phyloP scores from a whole-genome alignment of 2,797 vertebrate genomes.

The Danio choprae region DNA sequence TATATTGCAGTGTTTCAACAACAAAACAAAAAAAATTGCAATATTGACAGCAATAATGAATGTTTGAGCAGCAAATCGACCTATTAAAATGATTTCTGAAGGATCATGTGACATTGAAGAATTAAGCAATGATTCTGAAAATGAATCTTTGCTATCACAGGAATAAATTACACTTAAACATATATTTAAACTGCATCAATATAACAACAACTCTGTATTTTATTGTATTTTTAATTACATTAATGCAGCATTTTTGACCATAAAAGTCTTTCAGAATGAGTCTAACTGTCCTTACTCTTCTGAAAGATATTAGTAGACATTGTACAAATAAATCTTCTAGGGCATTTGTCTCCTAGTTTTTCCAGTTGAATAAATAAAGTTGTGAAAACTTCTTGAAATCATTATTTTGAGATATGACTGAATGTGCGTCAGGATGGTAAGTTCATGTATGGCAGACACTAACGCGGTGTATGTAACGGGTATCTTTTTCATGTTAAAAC shows the following conservation, averaged over 20 bases:
- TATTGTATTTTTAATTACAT: background rate
- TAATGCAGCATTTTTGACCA: background rate
- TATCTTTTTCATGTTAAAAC: no score
- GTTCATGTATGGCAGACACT: no score
- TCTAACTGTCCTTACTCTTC: background rate
- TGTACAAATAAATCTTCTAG: background rate
- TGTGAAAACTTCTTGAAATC: background rate
- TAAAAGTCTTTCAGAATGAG: background rate
- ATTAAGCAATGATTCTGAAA: background rate
- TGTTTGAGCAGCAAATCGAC: background rate
- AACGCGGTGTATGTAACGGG: no score
- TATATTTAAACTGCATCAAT: background rate
- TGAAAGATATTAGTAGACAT: background rate
- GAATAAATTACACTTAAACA: background rate
- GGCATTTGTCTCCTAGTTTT: background rate
- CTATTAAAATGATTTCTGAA: background rate
- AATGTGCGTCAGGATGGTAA: no score
- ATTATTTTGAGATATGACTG: background rate
- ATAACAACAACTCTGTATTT: no score
- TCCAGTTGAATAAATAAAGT: constrained; percentile 2
- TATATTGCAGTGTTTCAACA: no score
- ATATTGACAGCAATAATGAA: background rate
- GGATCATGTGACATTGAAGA: background rate
- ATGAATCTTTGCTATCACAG: background rate
- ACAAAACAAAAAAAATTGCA: no score